Percentiles rank a stretch among this genome's conserved stretches.
Evolutionary conservation across 64 coral and sea anemone genomes (phyloP).

Genomic region (Montipora cactus): DNA sequence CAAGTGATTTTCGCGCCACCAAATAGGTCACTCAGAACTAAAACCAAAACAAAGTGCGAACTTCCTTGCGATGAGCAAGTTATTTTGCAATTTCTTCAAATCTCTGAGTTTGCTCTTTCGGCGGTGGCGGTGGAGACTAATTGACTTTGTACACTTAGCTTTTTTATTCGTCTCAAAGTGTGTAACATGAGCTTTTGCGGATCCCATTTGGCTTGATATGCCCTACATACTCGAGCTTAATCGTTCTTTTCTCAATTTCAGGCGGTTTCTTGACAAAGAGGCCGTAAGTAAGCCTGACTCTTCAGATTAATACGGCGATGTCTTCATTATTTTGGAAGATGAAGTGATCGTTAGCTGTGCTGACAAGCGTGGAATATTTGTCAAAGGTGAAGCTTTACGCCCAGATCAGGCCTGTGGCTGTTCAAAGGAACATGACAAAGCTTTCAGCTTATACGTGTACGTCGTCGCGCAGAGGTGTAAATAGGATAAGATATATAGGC

Average conservation of each 20-base stretch:
- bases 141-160: no score
- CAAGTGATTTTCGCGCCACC: no score
- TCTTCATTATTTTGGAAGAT: background rate
- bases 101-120: no score
- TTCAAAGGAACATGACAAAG: background rate
- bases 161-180: no score
- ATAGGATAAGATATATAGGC: background rate
- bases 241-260: slow-evolving; percentile 10
- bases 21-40: no score
- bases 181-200: no score
- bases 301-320: background rate
- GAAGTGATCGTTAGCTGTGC: background rate
- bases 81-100: no score
- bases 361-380: background rate
- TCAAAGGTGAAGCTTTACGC: background rate
- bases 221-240: background rate
- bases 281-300: background rate
- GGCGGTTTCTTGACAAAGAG: slow-evolving; percentile 53
- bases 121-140: no score
- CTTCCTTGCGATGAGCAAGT: no score
- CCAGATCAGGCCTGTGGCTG: background rate
- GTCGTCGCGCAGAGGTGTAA: background rate
- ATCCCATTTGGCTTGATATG: background rate
- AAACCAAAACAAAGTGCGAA: no score
- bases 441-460: background rate